Evolutionary conservation across 2,888 invertebrate species (phyloP).

Genomic region (Marasmarcha lunaedactyla): DNA sequence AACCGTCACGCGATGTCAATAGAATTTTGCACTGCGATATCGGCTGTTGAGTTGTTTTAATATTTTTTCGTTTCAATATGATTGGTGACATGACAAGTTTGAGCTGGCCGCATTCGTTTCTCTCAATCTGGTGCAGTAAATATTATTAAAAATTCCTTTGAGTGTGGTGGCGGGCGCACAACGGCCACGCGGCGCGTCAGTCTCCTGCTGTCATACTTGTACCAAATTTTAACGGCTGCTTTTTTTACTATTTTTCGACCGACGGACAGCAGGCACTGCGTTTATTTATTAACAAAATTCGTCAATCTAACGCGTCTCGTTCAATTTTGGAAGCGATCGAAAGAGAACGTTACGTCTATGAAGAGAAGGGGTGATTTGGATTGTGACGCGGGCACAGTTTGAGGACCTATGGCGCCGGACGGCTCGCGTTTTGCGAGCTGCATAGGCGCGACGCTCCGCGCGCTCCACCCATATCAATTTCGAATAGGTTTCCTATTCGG

Average conservation of each 20-base stretch:
- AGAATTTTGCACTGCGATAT: conserved; percentile 11
- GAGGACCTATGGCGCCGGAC: conserved; percentile 31
- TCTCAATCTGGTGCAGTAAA: conserved; percentile 46
- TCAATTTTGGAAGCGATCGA: conserved; percentile 9
- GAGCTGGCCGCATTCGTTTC: conserved; percentile 23
- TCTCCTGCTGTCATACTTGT: conserved; percentile 59
- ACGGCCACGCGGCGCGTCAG: conserved; percentile 45
- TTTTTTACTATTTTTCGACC: conserved; percentile 52
- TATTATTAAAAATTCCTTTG: conserved; percentile 66
- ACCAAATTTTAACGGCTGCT: conserved; percentile 51
- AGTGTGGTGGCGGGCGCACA: conserved; percentile 52
- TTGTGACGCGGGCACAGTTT: conserved; percentile 15
- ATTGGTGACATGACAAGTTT: conserved; percentile 32
- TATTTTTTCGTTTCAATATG: conserved; percentile 26
- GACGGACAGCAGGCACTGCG: conserved; percentile 51
- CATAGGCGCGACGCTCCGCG: conserved; percentile 54
- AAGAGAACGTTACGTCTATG: conserved; percentile 24
- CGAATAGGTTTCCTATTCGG: conserved; percentile 65
- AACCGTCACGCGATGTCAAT: background rate
- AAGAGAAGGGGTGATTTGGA: conserved; percentile 27
- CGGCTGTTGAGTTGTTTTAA: conserved; percentile 20
- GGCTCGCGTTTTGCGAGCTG: conserved; percentile 53
- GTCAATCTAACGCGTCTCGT: conserved; percentile 48
- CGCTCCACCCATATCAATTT: conserved; percentile 69
- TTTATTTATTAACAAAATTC: conserved; percentile 70